Evolutionary conservation across 2,888 invertebrate genomes (phyloP).

Genomic region (Laspeyria flexula): DNA sequence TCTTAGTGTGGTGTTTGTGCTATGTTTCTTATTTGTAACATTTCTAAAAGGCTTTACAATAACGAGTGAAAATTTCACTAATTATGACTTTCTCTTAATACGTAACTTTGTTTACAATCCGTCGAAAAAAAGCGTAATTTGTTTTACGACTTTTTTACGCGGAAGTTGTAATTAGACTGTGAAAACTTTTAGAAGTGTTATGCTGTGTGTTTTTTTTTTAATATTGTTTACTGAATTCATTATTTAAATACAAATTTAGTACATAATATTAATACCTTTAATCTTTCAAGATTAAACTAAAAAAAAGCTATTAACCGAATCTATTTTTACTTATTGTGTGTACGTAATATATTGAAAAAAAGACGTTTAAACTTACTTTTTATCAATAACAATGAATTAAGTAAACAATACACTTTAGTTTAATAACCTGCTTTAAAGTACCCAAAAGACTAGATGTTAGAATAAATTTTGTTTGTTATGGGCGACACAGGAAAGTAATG

Average conservation of each 20-base stretch:
- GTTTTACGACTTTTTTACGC: no score
- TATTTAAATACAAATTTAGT: conserved; percentile 2
- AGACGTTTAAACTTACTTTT: no score
- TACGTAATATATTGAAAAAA: no score
- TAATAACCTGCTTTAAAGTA: conserved; percentile 18
- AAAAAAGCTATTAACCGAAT: no score
- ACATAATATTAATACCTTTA: no score
- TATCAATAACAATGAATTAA: conserved; percentile 16
- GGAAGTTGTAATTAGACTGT: no score
- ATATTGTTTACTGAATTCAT: conserved; percentile 32
- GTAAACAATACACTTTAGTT: conserved; percentile 20
- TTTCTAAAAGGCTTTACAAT: conserved; percentile 37
- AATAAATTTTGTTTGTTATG: conserved; percentile 63
- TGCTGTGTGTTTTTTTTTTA: conserved; percentile 26
- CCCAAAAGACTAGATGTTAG: conserved; percentile 41
- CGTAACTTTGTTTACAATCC: no score
- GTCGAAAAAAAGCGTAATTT: no score
- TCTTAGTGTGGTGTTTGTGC: conserved; percentile 71
- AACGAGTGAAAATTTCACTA: neutral
- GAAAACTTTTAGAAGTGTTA: conserved; percentile 21
- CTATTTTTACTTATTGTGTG: no score
- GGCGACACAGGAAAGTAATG: conserved; percentile 78
- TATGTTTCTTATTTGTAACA: conserved; percentile 39
- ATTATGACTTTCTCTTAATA: no score
- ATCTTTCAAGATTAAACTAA: no score